Base-by-base conservation (phyloP, 2,113 vertebrate species). In the Cyrtonyx montezumae region DNA sequence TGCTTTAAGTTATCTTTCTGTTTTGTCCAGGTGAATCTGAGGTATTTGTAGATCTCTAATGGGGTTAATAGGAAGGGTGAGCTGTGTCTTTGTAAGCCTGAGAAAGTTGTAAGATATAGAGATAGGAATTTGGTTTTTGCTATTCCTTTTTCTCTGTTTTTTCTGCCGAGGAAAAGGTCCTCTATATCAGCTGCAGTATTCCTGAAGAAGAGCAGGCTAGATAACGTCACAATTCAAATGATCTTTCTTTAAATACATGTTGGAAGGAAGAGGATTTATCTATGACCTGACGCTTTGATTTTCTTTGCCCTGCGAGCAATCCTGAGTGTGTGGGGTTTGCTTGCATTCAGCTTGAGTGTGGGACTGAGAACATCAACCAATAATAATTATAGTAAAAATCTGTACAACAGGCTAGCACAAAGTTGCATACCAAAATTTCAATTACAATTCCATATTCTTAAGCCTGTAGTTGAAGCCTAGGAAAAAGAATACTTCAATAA, bases 381-480 rank as follows among this genome's bases (percentile, higher is more conserved):
- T 17, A 8, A 17, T 6, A 49, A 49, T 8, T 32, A 32, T 32
- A 55, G 10, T 30, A 28, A 0, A 1, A 36, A 11, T 49, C 3
- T 0, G 13, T 63, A 4, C 0, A 0, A 28, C 30, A 46, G 53
- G 34, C 15, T 13, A 34, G 66, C 34, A 79, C 67, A 42, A 73
- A 36, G 42, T 32, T 79, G 30, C 68, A 19, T 1, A 6, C 43
- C 17, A 43, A 36, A 63, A 43, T 61, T 75, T 46, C 0, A 0
- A 32, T 80, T 70, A 91, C 17, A 40, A 62, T 3, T 22, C 8
- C 21, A 30, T 8, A 13, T 26, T 51, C 8, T 53, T 42, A 53
- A 58, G n/a, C 26, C 48, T n/a, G 20, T 28, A 53, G 22, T 30
- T 83, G 49, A 93, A 86, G 7, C 45, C 36, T 85, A 53, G 66